Evolutionary conservation across 2,888 invertebrate species (phyloP), one percentile per base, ranked within the genome.

Genomic region (Dicycla oo): DNA sequence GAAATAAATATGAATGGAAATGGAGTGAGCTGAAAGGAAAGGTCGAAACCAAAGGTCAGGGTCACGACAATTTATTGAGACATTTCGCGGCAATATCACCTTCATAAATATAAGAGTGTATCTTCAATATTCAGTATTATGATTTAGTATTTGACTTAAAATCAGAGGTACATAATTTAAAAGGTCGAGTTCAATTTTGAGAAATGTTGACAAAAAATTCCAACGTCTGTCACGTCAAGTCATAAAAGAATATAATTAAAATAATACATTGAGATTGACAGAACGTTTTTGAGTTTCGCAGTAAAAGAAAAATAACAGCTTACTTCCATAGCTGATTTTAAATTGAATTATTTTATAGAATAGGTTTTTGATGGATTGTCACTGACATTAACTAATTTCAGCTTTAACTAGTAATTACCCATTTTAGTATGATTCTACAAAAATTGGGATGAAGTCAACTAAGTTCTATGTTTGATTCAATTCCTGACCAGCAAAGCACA

Each of bases 81-180:
- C 73, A 71, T 79, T 85, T 74, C 45, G 62, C 47, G 11, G 77
- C 53, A 75, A 82, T 78, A 80, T 80, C 63, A 62, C 57, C 23
- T 74, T 81, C 75, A 78, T 85, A 79, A 82, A 85, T 75, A 74
- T 64, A 40, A 66, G 58, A 80, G 74, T 69, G 60, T 63, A 56
- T 68, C 70, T 74, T 54, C 49, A 70, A 80, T 69, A 83, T 83
- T 75, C 67, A 78, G 73, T 65, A 56, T 34, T 67, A 64, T 68
- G 73, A 80, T 82, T 83, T 70, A 76, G 51, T 73, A 60, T 62
- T 70, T 73, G 34, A 71, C 65, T 57, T 43, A 67, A 23, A 58
- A 69, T 68, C 30, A 20, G 11, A 56, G 23, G 10, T 26, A 38
- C 13, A 20, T 62, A 23, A 69, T 45, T 38, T 58, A 26, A 15